Percentiles rank a stretch among this genome's conserved stretches.
Evolutionary conservation across 1,140 invertebrate genomes (phyloP).

Genomic region (Bradysia coprophila): DNA sequence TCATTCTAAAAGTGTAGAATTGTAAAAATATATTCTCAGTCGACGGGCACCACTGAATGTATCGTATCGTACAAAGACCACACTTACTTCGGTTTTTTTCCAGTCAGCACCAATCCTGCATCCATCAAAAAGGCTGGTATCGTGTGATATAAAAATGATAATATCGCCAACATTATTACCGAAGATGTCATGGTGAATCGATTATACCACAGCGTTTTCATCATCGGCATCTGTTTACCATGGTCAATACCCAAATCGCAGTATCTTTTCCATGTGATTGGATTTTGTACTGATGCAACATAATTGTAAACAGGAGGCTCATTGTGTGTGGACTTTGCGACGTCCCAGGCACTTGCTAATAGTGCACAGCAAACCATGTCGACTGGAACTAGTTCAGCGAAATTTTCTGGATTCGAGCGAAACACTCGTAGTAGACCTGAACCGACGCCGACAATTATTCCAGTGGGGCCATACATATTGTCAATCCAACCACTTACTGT

Average conservation of each 20-base stretch:
- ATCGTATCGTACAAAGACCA: background rate
- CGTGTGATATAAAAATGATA: constrained; percentile 32
- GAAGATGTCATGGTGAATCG: constrained; percentile 28
- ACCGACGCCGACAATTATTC: constrained; percentile 46
- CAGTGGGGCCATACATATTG: constrained; percentile 81
- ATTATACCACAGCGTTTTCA: constrained; percentile 30
- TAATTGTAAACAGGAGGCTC: constrained; percentile 47
- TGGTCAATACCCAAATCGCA: constrained; percentile 21
- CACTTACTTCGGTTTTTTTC: constrained; percentile 33
- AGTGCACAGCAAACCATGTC: constrained; percentile 63
- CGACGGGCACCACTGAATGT: background rate
- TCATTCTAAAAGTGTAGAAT: constrained; percentile 45
- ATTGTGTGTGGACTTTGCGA: constrained; percentile 19
- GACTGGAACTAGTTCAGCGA: constrained; percentile 69
- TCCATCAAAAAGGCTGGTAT: constrained; percentile 40
- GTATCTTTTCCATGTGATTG: constrained; percentile 45
- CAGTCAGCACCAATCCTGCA: constrained; percentile 24
- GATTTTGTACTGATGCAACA: constrained; percentile 43
- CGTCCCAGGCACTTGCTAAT: constrained; percentile 57
- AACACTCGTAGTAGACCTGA: constrained; percentile 59
- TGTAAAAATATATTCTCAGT: background rate
- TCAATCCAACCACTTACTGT: constrained; percentile 66
- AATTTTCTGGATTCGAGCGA: constrained; percentile 33
- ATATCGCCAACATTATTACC: constrained; percentile 26
- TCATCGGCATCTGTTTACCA: constrained; percentile 22